Evolutionary conservation across 2,888 invertebrate genomes (phyloP).

Genomic region (Leptinotarsa rubiginosa): DNA sequence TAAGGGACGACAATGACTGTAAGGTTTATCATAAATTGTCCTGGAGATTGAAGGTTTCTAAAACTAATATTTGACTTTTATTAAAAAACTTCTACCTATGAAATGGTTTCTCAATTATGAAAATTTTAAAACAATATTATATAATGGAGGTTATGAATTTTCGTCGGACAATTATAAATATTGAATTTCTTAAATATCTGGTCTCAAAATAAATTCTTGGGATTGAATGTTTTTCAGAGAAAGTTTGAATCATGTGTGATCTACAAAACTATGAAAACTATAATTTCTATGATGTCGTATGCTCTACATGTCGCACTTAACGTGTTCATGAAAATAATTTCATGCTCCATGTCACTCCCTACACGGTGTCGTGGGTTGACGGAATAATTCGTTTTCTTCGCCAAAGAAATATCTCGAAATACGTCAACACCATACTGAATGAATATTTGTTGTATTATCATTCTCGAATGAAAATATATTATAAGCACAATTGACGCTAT

Average conservation of each 20-base stretch:
- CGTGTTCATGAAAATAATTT: slow-evolving; percentile 42
- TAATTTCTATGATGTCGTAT: slow-evolving; percentile 44
- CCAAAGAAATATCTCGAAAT: slow-evolving; percentile 3
- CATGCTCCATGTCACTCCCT: slow-evolving; percentile 40
- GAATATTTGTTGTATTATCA: neutral
- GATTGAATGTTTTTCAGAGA: slow-evolving; percentile 23
- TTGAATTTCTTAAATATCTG: no score
- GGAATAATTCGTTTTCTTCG: slow-evolving; percentile 13
- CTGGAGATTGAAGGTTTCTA: no score
- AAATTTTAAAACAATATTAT: no score
- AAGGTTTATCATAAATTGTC: no score
- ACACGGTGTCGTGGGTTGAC: slow-evolving; percentile 23
- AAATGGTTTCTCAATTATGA: no score
- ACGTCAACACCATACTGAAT: neutral
- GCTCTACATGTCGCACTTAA: slow-evolving; percentile 48
- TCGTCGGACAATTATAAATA: no score
- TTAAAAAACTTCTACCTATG: no score
- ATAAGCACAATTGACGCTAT: no score
- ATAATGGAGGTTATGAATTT: no score
- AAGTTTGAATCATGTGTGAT: slow-evolving; percentile 39
- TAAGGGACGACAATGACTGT: no score
- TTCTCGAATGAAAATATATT: neutral
- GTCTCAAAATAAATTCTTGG: no score
- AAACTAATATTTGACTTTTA: no score
- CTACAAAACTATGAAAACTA: slow-evolving; percentile 40